phyloP scores from a whole-genome alignment of 53 echinoderm and acorn worm species.

The Astropecten irregularis region DNA sequence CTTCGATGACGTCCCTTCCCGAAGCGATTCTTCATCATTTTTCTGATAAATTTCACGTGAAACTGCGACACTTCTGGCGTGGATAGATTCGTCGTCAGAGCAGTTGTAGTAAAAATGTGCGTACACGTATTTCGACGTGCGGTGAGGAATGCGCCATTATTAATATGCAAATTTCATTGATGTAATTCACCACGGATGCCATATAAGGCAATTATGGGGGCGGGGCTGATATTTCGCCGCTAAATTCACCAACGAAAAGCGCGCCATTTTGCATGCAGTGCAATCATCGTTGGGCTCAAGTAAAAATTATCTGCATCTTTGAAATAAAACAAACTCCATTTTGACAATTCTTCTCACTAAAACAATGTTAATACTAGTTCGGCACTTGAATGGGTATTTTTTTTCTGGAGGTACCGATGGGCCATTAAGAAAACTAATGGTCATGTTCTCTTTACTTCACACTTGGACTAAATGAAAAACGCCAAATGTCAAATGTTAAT shows the following conservation, averaged over 20 bases:
- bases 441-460: too few species aligned
- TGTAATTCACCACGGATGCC: constrained; percentile 19
- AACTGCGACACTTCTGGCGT: not conserved
- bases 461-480: too few species aligned
- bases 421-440: too few species aligned
- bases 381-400: too few species aligned
- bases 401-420: too few species aligned
- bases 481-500: too few species aligned
- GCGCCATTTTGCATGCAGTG: constrained; percentile 25
- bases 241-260: constrained; percentile 46
- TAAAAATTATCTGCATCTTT: too few species aligned
- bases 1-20: constrained; percentile 70
- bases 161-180: constrained; percentile 67
- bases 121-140: not conserved
- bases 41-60: constrained; percentile 21
- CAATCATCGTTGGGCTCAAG: too few species aligned
- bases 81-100: constrained; percentile 2
- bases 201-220: constrained; percentile 58
- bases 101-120: constrained; percentile 57
- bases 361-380: too few species aligned
- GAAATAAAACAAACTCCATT: too few species aligned
- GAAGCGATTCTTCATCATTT: constrained; percentile 76
- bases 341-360: too few species aligned
- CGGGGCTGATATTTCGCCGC: constrained; percentile 13
- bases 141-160: constrained; percentile 45